A percentile compares a stretch with the other conserved stretches of the same genome.
Evolutionary conservation across 2,888 invertebrate species (phyloP).

Genomic region (Labia minor): DNA sequence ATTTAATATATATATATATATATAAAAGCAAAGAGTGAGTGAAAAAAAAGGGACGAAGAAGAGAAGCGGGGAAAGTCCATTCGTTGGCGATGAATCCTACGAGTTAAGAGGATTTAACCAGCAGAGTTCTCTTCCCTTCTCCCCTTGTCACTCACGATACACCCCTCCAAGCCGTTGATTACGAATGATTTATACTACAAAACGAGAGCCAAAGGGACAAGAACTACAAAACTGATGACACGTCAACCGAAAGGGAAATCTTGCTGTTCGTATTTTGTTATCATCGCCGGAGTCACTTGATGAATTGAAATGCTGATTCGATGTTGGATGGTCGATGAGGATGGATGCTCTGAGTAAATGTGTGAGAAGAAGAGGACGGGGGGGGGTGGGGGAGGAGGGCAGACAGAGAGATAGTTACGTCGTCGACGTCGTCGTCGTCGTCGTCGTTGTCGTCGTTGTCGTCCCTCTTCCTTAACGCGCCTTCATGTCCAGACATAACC

Average conservation of each 20-base stretch:
- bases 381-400: too few relatives aligned
- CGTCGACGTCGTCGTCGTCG: too few relatives aligned
- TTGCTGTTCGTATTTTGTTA: background rate
- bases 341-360: too few relatives aligned
- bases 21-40: background rate
- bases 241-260: slow-evolving; percentile 13
- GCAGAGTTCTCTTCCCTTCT: background rate
- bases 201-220: background rate
- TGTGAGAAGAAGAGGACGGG: too few relatives aligned
- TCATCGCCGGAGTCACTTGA: background rate
- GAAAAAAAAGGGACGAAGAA: background rate
- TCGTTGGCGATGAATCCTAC: background rate
- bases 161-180: too few relatives aligned
- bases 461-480: background rate
- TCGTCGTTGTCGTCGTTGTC: too few relatives aligned
- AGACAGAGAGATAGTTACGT: too few relatives aligned
- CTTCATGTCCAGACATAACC: slow-evolving; percentile 4
- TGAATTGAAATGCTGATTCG: background rate
- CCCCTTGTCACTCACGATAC: too few relatives aligned
- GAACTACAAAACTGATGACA: slow-evolving; percentile 6
- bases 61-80: background rate
- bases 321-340: background rate
- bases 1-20: background rate
- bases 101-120: background rate
- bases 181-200: slow-evolving; percentile 1